Evolutionary conservation across 2,113 vertebrate genomes (phyloP), one percentile per base, ranked within the genome.

Genomic region (Oncorhynchus mykiss): DNA sequence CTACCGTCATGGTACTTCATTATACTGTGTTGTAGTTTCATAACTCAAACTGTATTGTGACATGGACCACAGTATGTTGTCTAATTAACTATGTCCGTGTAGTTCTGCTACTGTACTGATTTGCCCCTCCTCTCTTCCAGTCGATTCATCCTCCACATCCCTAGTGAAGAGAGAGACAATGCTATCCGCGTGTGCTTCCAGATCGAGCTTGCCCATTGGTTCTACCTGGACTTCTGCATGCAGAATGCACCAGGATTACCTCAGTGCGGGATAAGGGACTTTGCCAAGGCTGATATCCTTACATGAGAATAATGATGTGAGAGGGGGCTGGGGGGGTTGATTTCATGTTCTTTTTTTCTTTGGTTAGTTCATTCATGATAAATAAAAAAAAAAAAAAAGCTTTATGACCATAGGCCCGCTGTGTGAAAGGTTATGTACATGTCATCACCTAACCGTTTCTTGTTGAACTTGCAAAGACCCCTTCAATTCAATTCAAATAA

Each of bases 281-380:
- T 99, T 62, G 98, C 98, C 88, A 99, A 98, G 94, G 96, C 97
- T 91, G 97, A 99, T 99, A 99, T 99, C 97, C 95, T 98, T 93
- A 91, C 5, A 24, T 54, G 20, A 69, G 2, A 48, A 27, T 22
- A 39, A 68, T 45, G 7, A 68, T 45, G 39, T 45, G 9, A 11
- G 39, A 11, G 9, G 2, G 39, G 8, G 39, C 0, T 7, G 9
- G 9, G 39, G 39, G 9, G 9, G 39, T 1, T 54, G 51, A 1
- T 13, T 4, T 13, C 16, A 18, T 54, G 51, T n/a, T 62, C 0
- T 11, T 62, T 60, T 20, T 54, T 5, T 18, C 16, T 54, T 54
- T 54, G 51, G 14, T 54, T 54, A 45, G 39, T 20, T 57, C 6
- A 57, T 57, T 57, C 54, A 16, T 20, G 54, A 18, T 20, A 0